Conservation (phyloP, 1,140 invertebrate species). For the Plutomurus gul region DNA sequence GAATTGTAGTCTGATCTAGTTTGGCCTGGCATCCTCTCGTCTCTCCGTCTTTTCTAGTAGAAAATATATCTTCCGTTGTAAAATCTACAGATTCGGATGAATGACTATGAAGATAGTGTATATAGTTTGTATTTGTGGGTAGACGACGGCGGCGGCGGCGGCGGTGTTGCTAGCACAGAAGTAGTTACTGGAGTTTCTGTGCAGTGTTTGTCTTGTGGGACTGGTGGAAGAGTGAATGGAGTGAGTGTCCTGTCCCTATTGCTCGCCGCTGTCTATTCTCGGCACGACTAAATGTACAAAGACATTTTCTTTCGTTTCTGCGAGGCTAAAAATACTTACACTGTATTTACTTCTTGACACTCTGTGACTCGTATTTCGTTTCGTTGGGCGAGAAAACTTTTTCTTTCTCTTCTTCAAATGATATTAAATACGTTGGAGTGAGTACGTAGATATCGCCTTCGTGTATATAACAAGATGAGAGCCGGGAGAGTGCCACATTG, state of each 20-base stretch:
- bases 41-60: neutral
- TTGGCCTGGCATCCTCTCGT: too few species aligned
- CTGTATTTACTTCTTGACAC: conserved; percentile 24
- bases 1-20: too few species aligned
- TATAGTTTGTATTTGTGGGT: neutral
- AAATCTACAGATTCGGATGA: neutral
- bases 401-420: neutral
- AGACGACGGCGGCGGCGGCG: too few species aligned
- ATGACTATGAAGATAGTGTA: neutral
- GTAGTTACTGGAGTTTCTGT: neutral
- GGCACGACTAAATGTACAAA: too few species aligned
- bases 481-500: too few species aligned
- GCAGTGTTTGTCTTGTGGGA: conserved; percentile 14
- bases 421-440: too few species aligned
- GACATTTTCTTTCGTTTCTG: neutral
- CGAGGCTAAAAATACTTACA: neutral
- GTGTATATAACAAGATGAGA: too few species aligned
- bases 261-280: neutral
- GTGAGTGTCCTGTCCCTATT: neutral
- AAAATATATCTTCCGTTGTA: neutral
- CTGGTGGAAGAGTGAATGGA: neutral
- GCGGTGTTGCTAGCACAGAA: neutral
- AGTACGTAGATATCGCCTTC: too few species aligned
- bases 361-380: neutral
- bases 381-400: neutral